Percentiles rank a stretch among this genome's conserved stretches.
Evolutionary conservation across 2,797 vertebrate genomes (phyloP).

Genomic region (Microhierax caerulescens): DNA sequence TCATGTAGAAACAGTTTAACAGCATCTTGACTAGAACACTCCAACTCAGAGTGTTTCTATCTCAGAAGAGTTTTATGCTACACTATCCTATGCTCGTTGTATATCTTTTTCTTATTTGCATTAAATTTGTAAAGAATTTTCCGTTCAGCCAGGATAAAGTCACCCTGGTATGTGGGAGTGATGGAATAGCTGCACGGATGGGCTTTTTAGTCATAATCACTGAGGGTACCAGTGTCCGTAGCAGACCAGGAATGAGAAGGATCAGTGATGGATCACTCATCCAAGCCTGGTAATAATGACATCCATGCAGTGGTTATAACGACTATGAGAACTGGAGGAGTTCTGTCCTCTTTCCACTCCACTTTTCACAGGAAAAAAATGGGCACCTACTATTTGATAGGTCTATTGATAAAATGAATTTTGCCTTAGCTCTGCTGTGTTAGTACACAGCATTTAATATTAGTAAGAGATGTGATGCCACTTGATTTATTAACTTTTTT

Average conservation of each 20-base stretch:
- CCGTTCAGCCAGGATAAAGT: neutral
- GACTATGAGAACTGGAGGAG: neutral
- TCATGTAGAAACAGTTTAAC: neutral
- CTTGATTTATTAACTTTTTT: neutral
- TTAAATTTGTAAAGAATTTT: constrained; percentile 16
- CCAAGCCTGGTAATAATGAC: neutral
- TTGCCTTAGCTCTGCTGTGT: neutral
- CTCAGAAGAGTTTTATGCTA: constrained; percentile 4
- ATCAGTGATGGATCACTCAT: neutral
- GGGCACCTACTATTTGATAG: neutral
- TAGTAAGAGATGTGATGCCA: neutral
- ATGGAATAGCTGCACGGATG: constrained; percentile 42
- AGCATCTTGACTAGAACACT: neutral
- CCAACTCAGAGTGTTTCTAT: neutral
- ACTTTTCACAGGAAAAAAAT: neutral
- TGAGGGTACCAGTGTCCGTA: neutral
- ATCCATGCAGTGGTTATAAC: neutral
- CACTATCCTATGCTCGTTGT: neutral
- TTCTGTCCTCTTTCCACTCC: neutral
- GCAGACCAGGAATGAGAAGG: neutral
- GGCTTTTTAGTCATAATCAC: neutral
- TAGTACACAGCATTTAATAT: neutral
- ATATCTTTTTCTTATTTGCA: constrained; percentile 7
- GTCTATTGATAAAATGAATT: neutral
- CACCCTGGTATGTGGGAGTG: constrained; percentile 28